These are phyloP conservation scores for Erebia aethiops DNA, from an alignment of 2,888 invertebrate species.

Conservation along the genomic window DNA sequence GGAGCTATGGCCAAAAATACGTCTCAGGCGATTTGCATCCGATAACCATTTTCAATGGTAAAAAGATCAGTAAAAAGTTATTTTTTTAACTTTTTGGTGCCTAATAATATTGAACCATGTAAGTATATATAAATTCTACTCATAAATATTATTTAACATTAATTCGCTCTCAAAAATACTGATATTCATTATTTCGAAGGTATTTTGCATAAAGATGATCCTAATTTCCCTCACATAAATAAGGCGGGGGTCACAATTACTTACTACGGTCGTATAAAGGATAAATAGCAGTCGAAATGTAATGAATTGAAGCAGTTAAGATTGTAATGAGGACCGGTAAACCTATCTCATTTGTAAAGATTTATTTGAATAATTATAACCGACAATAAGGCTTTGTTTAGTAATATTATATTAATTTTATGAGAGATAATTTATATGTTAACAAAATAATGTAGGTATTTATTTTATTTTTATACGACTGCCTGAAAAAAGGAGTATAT, in stretches of 20 bases:
- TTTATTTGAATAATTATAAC: conserved; percentile 17
- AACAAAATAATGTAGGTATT: no score
- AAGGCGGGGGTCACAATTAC: conserved; percentile 42
- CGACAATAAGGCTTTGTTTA: background rate
- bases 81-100: no score
- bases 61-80: no score
- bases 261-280: conserved; percentile 40
- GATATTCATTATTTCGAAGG: conserved; percentile 24
- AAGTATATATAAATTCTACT: no score
- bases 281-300: conserved; percentile 44
- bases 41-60: no score
- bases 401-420: background rate
- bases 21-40: no score
- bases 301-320: conserved; percentile 45
- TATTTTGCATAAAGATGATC: conserved; percentile 11
- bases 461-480: no score
- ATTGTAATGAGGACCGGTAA: conserved; percentile 34
- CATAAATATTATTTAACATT: no score
- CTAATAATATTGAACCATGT: no score
- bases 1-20: no score
- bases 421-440: background rate
- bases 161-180: conserved; percentile 31
- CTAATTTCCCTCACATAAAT: conserved; percentile 39
- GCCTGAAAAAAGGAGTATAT: no score
- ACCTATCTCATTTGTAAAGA: conserved; percentile 10